phyloP scores from a whole-genome alignment of 2,113 vertebrate species.

The Urocolius indicus region DNA sequence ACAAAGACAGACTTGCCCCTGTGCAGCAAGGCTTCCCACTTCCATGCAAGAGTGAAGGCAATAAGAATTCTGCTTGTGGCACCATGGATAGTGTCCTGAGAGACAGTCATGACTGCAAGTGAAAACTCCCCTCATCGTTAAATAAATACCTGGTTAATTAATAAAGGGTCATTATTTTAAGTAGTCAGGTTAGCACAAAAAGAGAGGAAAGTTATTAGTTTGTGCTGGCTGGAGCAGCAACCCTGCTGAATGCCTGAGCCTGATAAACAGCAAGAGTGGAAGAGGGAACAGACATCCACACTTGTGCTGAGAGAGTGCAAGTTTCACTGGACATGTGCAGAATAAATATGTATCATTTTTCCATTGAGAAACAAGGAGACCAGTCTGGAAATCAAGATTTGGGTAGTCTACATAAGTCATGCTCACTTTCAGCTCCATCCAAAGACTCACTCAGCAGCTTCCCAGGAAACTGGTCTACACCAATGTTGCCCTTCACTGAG shows the following conservation, averaged over 20 bases:
- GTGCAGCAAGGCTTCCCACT: neutral
- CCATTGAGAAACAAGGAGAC: neutral
- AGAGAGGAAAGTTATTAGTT: neutral
- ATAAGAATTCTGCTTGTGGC: neutral
- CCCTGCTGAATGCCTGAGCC: neutral
- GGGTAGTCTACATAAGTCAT: too few species aligned
- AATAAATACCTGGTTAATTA: constrained; percentile 10
- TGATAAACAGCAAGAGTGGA: neutral
- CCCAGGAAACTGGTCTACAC: too few species aligned
- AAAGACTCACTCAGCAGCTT: neutral
- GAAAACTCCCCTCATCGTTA: neutral
- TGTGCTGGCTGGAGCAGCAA: neutral
- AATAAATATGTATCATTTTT: neutral
- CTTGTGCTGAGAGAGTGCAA: neutral
- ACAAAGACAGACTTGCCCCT: neutral
- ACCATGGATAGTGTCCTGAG: neutral
- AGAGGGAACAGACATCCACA: neutral
- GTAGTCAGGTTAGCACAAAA: neutral
- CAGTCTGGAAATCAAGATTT: neutral
- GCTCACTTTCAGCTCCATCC: neutral
- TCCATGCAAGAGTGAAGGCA: neutral
- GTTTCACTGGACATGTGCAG: neutral
- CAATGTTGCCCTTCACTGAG: neutral
- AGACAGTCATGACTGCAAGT: neutral
- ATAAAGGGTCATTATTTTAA: neutral